Conservation (phyloP, 2,888 invertebrate species). For the Caenorhabditis wallacei region DNA sequence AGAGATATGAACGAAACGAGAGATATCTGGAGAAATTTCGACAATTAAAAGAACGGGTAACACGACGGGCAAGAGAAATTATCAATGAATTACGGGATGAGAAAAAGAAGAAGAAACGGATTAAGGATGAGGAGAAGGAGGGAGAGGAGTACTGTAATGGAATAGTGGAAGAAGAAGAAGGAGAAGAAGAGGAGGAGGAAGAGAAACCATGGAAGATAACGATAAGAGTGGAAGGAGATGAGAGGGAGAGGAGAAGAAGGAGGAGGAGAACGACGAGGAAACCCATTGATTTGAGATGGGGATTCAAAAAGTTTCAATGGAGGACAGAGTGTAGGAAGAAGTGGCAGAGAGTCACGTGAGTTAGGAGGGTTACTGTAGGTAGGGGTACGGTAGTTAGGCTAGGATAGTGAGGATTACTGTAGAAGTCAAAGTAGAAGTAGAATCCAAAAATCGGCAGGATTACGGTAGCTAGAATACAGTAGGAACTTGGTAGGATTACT, state of each 20-base stretch:
- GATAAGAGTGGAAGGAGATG: neutral
- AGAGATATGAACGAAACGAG: neutral
- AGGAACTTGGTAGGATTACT: too few species aligned
- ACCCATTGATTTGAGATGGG: conserved; percentile 16
- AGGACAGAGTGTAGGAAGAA: neutral
- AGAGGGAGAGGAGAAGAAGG: neutral
- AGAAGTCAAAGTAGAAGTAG: too few species aligned
- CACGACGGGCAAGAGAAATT: neutral
- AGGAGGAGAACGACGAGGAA: neutral
- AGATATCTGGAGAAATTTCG: neutral
- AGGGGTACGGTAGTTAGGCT: too few species aligned
- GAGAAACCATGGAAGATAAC: neutral
- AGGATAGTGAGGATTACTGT: too few species aligned
- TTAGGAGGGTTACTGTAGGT: neutral
- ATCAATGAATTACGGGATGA: neutral
- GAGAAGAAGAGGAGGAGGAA: conserved; percentile 1
- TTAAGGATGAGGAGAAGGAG: neutral
- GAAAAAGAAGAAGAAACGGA: neutral
- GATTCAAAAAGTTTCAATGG: conserved; percentile 7
- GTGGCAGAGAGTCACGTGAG: neutral
- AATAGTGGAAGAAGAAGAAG: neutral
- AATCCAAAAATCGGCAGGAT: neutral
- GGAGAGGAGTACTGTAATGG: neutral
- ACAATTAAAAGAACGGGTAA: neutral
- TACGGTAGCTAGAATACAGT: neutral